Evolutionary conservation across 2,888 invertebrate genomes (phyloP).

Genomic region (Drosophila seclusa): DNA sequence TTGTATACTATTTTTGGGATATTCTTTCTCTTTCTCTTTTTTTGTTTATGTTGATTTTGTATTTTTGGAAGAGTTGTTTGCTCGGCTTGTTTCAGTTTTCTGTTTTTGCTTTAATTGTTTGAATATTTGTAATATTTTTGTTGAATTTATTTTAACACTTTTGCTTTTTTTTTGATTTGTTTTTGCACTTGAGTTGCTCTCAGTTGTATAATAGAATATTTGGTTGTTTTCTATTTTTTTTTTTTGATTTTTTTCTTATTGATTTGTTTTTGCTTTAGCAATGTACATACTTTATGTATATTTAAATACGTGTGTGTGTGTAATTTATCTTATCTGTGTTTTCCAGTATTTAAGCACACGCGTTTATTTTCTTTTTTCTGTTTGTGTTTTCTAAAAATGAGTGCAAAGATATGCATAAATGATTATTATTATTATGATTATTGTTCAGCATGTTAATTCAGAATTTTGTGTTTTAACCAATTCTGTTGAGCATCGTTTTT

Average conservation of each 20-base stretch:
- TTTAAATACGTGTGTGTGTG: constrained; percentile 48
- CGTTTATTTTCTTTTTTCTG: constrained; percentile 39
- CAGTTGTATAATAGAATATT: constrained; percentile 32
- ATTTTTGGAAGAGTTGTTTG: constrained; percentile 34
- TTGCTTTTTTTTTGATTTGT: constrained; percentile 29
- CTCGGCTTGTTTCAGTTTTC: constrained; percentile 38
- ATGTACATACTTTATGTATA: constrained; percentile 44
- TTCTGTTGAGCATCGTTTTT: constrained; percentile 19
- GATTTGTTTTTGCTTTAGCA: constrained; percentile 49
- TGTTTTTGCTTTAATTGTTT: constrained; percentile 32
- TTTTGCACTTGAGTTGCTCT: constrained; percentile 57
- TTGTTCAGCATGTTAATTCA: constrained; percentile 45
- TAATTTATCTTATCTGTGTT: constrained; percentile 73
- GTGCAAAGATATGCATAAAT: constrained; percentile 24
- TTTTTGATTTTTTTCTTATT: constrained; percentile 23
- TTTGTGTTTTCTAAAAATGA: constrained; percentile 57
- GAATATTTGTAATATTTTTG: constrained; percentile 27
- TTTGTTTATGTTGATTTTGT: constrained; percentile 17
- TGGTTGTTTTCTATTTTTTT: constrained; percentile 15
- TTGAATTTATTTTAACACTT: constrained; percentile 38
- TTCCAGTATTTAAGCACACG: constrained; percentile 78
- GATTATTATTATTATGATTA: constrained; percentile 30
- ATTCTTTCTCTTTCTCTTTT: constrained; percentile 10
- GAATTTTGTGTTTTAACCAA: constrained; percentile 20
- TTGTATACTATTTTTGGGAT: constrained; percentile 8